phyloP scores from a whole-genome alignment of 2,113 vertebrate genomes.

The Rhinoptilus africanus region DNA sequence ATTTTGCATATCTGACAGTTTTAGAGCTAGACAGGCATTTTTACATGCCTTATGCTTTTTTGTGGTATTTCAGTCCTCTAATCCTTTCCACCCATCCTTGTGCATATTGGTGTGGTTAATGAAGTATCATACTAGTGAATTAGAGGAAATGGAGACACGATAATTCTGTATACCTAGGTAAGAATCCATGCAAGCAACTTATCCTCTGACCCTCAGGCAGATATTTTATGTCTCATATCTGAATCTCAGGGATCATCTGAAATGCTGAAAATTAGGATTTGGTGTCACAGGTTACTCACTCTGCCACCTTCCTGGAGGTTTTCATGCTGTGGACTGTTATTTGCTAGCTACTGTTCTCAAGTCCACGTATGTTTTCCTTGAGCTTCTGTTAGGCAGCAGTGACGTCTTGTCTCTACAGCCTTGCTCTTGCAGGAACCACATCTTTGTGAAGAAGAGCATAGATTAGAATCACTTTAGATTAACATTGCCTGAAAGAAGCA shows the following conservation, averaged over 20 bases:
- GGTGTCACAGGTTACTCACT: background rate
- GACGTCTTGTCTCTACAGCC: background rate
- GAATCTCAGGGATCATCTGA: background rate
- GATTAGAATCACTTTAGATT: background rate
- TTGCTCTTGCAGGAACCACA: background rate
- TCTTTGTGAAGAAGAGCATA: background rate
- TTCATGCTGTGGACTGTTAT: background rate
- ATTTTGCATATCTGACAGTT: background rate
- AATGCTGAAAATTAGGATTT: background rate
- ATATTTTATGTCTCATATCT: background rate
- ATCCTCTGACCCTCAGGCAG: background rate
- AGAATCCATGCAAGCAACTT: background rate
- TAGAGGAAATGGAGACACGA: background rate
- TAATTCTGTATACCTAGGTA: background rate
- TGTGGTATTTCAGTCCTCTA: background rate
- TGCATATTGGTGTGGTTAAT: background rate
- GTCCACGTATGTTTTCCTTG: background rate
- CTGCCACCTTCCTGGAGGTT: background rate
- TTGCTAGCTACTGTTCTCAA: background rate
- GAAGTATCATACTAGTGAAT: background rate
- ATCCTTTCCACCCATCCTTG: background rate
- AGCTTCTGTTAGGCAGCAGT: background rate
- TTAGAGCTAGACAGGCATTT: background rate
- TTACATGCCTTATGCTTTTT: background rate
- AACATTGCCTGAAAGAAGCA: background rate